Evolutionary conservation across 2,888 invertebrate genomes (phyloP).

Genomic region (Parnassius orleans): DNA sequence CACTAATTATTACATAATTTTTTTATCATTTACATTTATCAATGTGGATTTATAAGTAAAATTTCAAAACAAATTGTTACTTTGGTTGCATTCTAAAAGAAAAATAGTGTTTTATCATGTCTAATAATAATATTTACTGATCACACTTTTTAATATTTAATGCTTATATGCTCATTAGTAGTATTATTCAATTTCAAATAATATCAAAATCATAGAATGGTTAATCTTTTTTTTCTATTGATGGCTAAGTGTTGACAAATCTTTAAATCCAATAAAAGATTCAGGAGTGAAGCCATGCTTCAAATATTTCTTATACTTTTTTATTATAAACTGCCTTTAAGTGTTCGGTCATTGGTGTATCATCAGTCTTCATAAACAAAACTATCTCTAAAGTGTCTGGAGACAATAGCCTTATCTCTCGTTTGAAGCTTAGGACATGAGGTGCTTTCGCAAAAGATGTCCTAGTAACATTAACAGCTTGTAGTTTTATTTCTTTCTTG

Average conservation of each 20-base stretch:
- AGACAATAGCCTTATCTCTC: constrained; percentile 54
- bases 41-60: too few species aligned
- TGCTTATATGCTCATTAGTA: too few species aligned
- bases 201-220: too few species aligned
- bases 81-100: too few species aligned
- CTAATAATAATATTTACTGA: too few species aligned
- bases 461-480: constrained; percentile 68
- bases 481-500: constrained; percentile 66
- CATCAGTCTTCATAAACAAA: constrained; percentile 80
- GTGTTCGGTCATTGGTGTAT: constrained; percentile 76
- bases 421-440: constrained; percentile 65
- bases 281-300: neutral
- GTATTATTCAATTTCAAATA: too few species aligned
- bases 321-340: constrained; percentile 71
- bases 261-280: neutral
- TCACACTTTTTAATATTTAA: too few species aligned
- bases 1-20: too few species aligned
- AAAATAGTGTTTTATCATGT: too few species aligned
- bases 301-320: constrained; percentile 8
- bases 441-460: constrained; percentile 79
- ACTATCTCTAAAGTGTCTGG: constrained; percentile 63
- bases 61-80: too few species aligned
- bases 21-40: too few species aligned
- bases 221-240: too few species aligned
- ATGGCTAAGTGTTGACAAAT: neutral